Evolutionary conservation across 2,888 invertebrate species (phyloP).

Genomic region (Phorcus lineatus): DNA sequence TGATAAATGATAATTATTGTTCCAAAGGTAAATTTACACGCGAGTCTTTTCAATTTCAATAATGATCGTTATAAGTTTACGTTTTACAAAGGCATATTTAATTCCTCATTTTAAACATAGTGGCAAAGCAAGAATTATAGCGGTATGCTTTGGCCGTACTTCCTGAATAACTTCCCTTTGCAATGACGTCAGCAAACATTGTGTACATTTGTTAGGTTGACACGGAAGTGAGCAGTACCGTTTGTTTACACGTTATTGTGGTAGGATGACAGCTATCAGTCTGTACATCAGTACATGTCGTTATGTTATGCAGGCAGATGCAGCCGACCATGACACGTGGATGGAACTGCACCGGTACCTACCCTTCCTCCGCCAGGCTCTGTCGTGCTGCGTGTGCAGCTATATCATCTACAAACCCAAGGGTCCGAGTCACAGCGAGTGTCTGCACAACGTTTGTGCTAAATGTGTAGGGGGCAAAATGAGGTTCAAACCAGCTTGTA

Average conservation of each 20-base stretch:
- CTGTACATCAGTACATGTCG: constrained; percentile 89
- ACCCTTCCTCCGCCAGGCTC: constrained; percentile 88
- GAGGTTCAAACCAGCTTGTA: constrained; percentile 88
- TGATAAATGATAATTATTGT: too few species aligned
- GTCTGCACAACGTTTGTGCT: constrained; percentile 92
- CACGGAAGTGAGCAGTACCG: constrained; percentile 34
- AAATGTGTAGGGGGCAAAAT: constrained; percentile 89
- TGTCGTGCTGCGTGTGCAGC: constrained; percentile 93
- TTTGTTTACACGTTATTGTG: not conserved
- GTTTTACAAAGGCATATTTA: too few species aligned
- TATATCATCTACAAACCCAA: constrained; percentile 88
- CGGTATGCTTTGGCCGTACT: not conserved
- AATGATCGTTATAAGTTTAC: too few species aligned
- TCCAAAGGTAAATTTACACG: too few species aligned
- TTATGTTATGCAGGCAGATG: constrained; percentile 85
- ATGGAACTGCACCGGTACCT: constrained; percentile 88
- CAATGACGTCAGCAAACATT: constrained; percentile 30
- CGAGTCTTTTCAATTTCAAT: too few species aligned
- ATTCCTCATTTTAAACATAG: too few species aligned
- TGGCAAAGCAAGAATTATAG: too few species aligned
- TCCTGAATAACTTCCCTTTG: not conserved
- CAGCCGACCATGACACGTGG: constrained; percentile 82
- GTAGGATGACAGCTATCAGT: constrained; percentile 85
- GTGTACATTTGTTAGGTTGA: constrained; percentile 20
- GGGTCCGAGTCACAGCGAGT: constrained; percentile 84